Base-by-base conservation (phyloP, 2,888 invertebrate genomes). In the Lasioglossum villosulum region DNA sequence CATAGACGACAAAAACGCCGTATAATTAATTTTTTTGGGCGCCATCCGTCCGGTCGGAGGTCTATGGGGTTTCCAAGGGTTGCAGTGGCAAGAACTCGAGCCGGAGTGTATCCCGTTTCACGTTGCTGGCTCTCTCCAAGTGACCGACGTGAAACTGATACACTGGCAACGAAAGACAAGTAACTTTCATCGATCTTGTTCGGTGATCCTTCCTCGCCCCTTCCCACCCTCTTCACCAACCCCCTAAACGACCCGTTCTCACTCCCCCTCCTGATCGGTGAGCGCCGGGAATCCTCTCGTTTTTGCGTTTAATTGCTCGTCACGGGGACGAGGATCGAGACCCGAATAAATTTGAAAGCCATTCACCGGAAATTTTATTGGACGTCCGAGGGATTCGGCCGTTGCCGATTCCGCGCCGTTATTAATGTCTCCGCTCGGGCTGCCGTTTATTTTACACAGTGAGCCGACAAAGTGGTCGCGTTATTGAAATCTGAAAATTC, bases 151-250 rank as follows among this genome's bases (percentile, higher is more conserved):
- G 86, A 89, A 89, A 88, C 80, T 82, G 89, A 89, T 89, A 84
- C 72, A 82, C 78, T 71, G n/a, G 27, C 74, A 42, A 30, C n/a
- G 82, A 84, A 86, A 89, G 79, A 76, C 80, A 86, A 89, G 87
- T 82, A 89, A 89, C 83, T 84, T 75, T 75, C 86, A 89, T 88
- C 90, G 88, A 89, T 89, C 83, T 89, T 78, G 48, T 45, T 80
- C 72, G 75, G 59, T 19, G 78, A 83, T 89, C 45, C 56, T 37
- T 19, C 66, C 82, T 34, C 72, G 42, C 75, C 72, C 48, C 23
- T 52, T 19, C 16, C 16, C 12, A 14, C n/a, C n/a, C 23, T 23
- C 12, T 52, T 10, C 16, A 5, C 30, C 23, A 30, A 3, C 19
- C 34, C 8, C 8, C 63, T 3, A 19, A 30, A 8, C 23, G 34